Percentiles rank a stretch among this genome's conserved stretches.
Evolutionary conservation across 1,140 invertebrate genomes (phyloP).

Genomic region (Liolophura sinensis): DNA sequence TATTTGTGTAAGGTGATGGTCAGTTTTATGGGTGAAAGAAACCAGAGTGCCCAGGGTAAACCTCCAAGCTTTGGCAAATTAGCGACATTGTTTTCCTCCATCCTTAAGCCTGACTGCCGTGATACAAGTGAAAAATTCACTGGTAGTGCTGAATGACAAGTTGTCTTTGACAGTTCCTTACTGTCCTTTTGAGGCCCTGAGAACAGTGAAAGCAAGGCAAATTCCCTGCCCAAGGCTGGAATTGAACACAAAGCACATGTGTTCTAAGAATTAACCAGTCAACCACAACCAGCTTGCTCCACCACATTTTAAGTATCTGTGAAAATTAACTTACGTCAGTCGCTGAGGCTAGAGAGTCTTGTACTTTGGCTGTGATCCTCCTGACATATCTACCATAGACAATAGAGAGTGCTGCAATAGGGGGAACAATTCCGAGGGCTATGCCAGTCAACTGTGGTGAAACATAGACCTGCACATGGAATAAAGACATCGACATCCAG

Average conservation of each 20-base stretch:
- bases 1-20: too few species aligned
- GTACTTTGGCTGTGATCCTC: conserved; percentile 80
- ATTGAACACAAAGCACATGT: neutral
- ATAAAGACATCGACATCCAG: conserved; percentile 8
- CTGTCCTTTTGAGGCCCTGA: too few species aligned
- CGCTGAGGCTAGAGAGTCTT: conserved; percentile 81
- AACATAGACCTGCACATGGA: conserved; percentile 72
- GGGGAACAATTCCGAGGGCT: conserved; percentile 84
- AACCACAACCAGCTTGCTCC: neutral
- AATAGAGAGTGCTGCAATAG: conserved; percentile 82
- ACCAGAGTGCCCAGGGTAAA: too few species aligned
- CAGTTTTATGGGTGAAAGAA: too few species aligned
- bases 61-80: too few species aligned
- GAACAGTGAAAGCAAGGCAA: too few species aligned
- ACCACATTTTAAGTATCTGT: neutral
- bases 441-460: conserved; percentile 85
- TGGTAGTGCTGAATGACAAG: too few species aligned
- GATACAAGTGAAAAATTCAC: too few species aligned
- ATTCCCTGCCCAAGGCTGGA: neutral
- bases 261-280: neutral
- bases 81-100: too few species aligned
- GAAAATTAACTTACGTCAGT: conserved; percentile 65
- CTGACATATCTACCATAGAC: conserved; percentile 87
- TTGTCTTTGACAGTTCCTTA: too few species aligned
- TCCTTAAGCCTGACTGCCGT: too few species aligned